phyloP scores from a whole-genome alignment of 1,140 invertebrate genomes.

The Mizuhopecten yessoensis region DNA sequence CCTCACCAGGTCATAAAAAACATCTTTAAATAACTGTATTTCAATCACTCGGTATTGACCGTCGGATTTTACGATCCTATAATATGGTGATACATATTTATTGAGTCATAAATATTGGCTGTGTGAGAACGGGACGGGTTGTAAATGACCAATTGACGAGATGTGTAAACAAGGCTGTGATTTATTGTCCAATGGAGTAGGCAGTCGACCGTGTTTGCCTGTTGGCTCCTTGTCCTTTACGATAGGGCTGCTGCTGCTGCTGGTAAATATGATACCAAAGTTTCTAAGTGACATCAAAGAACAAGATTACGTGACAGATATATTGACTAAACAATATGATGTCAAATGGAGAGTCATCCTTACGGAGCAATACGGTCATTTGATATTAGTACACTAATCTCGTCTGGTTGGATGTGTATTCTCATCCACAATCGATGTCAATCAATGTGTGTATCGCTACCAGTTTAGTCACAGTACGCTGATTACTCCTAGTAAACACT shows the following conservation, averaged over 20 bases:
- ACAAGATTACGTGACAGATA: not conserved
- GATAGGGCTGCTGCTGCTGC: not conserved
- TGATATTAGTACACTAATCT: not conserved
- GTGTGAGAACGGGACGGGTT: slow-evolving; percentile 23
- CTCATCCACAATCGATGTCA: too few relatives aligned
- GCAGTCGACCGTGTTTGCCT: not conserved
- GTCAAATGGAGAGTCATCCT: not conserved
- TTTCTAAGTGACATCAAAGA: not conserved
- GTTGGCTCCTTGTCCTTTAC: not conserved
- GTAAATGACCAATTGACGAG: slow-evolving; percentile 27
- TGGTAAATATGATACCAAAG: not conserved
- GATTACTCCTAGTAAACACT: too few relatives aligned
- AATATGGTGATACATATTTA: slow-evolving; percentile 36
- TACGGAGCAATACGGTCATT: not conserved
- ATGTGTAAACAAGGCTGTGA: not conserved
- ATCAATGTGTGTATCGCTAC: too few relatives aligned
- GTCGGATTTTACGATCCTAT: not conserved
- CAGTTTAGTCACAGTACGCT: too few relatives aligned
- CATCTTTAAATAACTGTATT: slow-evolving; percentile 6
- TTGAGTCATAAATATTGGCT: slow-evolving; percentile 11
- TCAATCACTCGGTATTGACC: slow-evolving; percentile 3
- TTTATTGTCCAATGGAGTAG: not conserved
- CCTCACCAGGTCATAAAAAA: not conserved
- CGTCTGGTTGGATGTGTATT: too few relatives aligned
- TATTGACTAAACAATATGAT: not conserved